A percentile compares a stretch with the other conserved stretches of the same genome.
phyloP scores from a whole-genome alignment of 1,140 invertebrate genomes.

The Neodiprion lecontei region DNA sequence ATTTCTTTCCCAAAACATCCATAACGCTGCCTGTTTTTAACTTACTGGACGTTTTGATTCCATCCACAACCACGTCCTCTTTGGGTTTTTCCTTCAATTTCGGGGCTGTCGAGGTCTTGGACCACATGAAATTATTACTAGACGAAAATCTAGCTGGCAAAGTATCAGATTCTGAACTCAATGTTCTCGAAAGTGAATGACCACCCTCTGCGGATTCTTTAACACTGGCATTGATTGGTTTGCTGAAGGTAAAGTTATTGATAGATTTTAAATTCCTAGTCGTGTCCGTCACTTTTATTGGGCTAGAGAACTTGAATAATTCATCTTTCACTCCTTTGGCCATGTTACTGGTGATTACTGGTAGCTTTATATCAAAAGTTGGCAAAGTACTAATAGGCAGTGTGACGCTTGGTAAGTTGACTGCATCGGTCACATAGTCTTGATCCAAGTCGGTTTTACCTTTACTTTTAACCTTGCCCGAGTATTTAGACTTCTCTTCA shows the following conservation, averaged over 20 bases:
- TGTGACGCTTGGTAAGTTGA: slow-evolving; percentile 67
- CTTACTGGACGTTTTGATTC: slow-evolving; percentile 30
- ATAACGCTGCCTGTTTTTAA: slow-evolving; percentile 50
- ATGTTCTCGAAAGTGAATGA: slow-evolving; percentile 27
- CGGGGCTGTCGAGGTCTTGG: slow-evolving; percentile 40
- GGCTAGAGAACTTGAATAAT: slow-evolving; percentile 54
- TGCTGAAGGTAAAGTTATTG: slow-evolving; percentile 66
- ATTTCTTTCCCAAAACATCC: slow-evolving; percentile 39
- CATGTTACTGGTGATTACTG: slow-evolving; percentile 38
- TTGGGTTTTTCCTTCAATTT: slow-evolving; percentile 46
- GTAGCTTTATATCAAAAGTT: slow-evolving; percentile 64
- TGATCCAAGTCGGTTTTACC: slow-evolving; percentile 46
- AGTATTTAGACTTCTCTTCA: slow-evolving; percentile 15
- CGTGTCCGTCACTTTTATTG: slow-evolving; percentile 46
- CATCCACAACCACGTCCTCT: slow-evolving; percentile 25
- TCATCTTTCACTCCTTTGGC: slow-evolving; percentile 32
- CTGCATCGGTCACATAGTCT: slow-evolving; percentile 55
- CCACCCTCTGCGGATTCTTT: slow-evolving; percentile 26
- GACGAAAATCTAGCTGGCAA: slow-evolving; percentile 12
- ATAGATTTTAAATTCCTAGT: slow-evolving; percentile 50
- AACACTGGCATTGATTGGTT: slow-evolving; percentile 52
- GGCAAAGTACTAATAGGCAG: slow-evolving; percentile 71
- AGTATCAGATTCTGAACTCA: slow-evolving; percentile 29
- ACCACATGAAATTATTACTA: slow-evolving; percentile 48
- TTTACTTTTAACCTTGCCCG: slow-evolving; percentile 35